A percentile compares a stretch with the other conserved stretches of the same genome.
phyloP scores from a whole-genome alignment of 2,113 vertebrate genomes.

The Columba janthina region DNA sequence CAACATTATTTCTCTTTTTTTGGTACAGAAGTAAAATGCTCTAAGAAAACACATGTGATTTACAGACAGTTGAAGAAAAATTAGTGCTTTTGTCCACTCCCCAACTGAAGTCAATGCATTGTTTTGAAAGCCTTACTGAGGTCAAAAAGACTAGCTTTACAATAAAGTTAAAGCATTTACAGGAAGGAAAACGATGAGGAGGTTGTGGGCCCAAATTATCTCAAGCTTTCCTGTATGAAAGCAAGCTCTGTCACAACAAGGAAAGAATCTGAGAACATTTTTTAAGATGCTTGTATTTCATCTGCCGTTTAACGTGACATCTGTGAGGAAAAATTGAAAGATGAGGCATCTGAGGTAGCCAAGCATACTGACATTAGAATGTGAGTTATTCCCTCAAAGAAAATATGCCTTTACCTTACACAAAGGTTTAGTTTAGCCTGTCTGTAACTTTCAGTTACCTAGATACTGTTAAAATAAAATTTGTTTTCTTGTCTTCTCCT shows the following conservation, averaged over 20 bases:
- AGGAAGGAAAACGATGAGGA: not conserved
- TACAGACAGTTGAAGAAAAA: not conserved
- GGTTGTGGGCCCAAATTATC: not conserved
- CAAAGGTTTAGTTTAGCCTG: not conserved
- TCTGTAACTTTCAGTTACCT: not conserved
- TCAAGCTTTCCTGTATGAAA: not conserved
- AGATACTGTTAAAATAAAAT: not conserved
- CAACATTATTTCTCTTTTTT: not conserved
- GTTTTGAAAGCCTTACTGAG: not conserved
- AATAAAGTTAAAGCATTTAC: not conserved
- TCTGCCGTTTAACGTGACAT: not conserved
- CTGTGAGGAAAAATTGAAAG: not conserved
- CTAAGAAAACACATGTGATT: not conserved
- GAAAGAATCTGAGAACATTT: not conserved
- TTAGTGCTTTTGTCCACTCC: not conserved
- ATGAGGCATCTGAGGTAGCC: not conserved
- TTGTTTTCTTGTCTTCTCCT: not conserved
- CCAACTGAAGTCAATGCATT: not conserved
- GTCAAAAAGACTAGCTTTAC: not conserved
- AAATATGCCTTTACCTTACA: not conserved
- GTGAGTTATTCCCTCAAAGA: not conserved
- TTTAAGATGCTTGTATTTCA: not conserved
- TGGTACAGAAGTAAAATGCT: not conserved
- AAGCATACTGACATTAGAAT: not conserved
- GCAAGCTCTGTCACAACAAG: not conserved